phyloP scores from a whole-genome alignment of 2,797 vertebrate genomes.

The Pachyuromys duprasi region DNA sequence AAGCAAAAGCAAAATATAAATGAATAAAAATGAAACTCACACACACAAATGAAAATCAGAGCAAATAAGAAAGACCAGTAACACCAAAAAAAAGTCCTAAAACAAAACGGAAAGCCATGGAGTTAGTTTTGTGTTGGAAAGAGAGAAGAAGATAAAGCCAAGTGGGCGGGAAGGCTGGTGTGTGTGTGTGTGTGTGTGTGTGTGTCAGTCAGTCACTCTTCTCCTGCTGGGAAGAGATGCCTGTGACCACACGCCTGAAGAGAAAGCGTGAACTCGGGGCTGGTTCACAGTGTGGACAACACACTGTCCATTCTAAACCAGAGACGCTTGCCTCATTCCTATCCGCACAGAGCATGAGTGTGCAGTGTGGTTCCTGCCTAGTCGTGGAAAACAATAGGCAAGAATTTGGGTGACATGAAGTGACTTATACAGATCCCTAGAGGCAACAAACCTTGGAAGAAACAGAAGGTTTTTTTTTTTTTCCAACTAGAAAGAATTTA shows the following conservation, averaged over 20 bases:
- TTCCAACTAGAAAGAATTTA: neutral
- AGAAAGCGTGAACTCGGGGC: too few species aligned
- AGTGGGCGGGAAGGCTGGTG: too few species aligned
- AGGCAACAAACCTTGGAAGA: neutral
- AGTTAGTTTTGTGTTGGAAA: too few species aligned
- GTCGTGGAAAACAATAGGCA: neutral
- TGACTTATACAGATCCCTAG: neutral
- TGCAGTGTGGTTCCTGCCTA: neutral
- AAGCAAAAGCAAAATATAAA: neutral
- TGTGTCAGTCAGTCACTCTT: too few species aligned
- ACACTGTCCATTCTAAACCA: too few species aligned
- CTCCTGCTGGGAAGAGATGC: too few species aligned
- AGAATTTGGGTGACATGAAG: conserved; percentile 13
- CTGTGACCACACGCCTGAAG: too few species aligned
- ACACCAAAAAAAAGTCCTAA: neutral
- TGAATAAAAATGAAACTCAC: neutral
- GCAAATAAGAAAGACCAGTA: neutral
- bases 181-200: too few species aligned
- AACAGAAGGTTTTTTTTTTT: neutral
- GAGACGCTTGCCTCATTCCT: neutral
- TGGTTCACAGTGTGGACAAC: too few species aligned
- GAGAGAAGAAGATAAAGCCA: too few species aligned
- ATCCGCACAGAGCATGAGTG: neutral
- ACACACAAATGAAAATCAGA: neutral
- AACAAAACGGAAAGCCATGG: too few species aligned